phyloP scores from a whole-genome alignment of 35 echinoderm and acorn worm species.

The Lytechinus pictus region DNA sequence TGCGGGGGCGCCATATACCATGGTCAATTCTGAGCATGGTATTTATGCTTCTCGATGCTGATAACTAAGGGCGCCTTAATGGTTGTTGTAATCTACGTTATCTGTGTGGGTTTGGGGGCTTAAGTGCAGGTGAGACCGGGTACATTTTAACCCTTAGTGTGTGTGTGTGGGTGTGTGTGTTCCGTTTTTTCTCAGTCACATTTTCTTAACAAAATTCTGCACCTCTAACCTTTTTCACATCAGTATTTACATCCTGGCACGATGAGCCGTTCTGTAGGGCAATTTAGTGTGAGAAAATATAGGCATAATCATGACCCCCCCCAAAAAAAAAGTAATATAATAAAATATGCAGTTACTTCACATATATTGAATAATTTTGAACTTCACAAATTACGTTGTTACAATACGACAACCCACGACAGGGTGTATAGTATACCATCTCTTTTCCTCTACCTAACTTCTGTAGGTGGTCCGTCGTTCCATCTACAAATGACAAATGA shows the following conservation, averaged over 20 bases:
- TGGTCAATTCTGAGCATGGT: background rate
- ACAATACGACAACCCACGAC: background rate
- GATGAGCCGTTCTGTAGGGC: background rate
- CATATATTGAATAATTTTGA: background rate
- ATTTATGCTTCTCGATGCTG: background rate
- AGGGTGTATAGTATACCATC: background rate
- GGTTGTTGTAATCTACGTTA: background rate
- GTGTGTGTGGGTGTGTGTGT: no score
- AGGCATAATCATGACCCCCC: no score
- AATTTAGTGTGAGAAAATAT: no score
- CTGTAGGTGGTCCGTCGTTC: background rate
- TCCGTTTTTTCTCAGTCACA: background rate
- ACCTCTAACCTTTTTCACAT: no score
- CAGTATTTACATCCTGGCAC: background rate
- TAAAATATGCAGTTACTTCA: no score
- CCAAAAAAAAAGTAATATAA: no score
- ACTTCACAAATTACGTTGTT: background rate
- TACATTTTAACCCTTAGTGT: no score
- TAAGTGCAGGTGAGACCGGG: no score
- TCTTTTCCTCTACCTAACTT: background rate
- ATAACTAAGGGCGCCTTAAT: background rate
- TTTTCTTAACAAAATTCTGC: background rate
- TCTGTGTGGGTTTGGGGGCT: background rate
- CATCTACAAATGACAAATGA: constrained; percentile 12
- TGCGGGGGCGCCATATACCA: background rate